Conservation (phyloP, 1,140 invertebrate species). For the Euwallacea fornicatus region DNA sequence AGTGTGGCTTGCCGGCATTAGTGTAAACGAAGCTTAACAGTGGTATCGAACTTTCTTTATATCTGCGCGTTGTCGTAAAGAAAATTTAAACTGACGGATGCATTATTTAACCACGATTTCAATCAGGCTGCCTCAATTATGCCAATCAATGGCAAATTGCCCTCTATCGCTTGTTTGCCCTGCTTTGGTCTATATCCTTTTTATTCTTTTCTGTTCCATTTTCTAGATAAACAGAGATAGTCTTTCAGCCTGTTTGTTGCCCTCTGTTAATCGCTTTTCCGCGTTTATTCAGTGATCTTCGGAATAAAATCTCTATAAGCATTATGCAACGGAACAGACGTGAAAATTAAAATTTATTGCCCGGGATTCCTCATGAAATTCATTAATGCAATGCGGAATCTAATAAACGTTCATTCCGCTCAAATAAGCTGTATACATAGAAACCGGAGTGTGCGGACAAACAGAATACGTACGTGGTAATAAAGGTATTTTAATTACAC, state of each 20-base stretch:
- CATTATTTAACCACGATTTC: conserved; percentile 45
- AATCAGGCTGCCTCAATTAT: conserved; percentile 45
- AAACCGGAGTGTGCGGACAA: conserved; percentile 5
- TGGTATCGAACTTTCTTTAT: conserved; percentile 9
- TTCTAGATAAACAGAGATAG: conserved; percentile 3
- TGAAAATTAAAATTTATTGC: not conserved
- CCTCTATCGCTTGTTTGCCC: conserved; percentile 16
- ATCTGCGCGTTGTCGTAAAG: conserved; percentile 16
- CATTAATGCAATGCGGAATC: conserved; percentile 16
- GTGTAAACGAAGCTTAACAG: conserved; percentile 7
- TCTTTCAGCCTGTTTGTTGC: not conserved
- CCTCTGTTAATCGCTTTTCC: not conserved
- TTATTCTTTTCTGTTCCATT: conserved; percentile 2
- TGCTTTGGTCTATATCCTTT: not conserved
- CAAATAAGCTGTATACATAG: conserved; percentile 11
- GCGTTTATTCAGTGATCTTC: not conserved
- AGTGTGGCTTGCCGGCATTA: not conserved
- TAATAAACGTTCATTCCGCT: conserved; percentile 19
- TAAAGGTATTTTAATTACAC: conserved; percentile 39
- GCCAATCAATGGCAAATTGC: conserved; percentile 44
- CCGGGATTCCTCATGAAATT: conserved; percentile 8
- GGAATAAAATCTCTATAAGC: not conserved
- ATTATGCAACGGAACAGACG: not conserved
- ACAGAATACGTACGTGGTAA: conserved; percentile 12
- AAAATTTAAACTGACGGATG: conserved; percentile 32